These are phyloP conservation scores for Drosophila oshimai DNA, from an alignment of 1,140 invertebrate genomes.

Conservation along the genomic window DNA sequence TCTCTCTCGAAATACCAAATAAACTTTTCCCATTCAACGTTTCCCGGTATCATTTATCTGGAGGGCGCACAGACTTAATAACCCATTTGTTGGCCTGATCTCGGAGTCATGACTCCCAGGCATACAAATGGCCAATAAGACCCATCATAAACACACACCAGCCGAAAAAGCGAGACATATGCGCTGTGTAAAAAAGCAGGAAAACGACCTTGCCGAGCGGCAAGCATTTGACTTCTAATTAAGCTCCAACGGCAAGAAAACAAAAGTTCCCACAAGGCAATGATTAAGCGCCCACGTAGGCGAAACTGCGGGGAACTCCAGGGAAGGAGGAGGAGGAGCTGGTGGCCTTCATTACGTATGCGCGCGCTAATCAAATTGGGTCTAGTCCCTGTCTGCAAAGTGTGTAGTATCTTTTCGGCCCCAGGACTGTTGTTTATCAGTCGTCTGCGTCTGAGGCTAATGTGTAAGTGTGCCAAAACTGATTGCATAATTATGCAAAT, in stretches of 20 bases:
- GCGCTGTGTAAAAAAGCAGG: slow-evolving; percentile 24
- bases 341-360: slow-evolving; percentile 63
- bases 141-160: slow-evolving; percentile 50
- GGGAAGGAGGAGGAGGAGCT: background rate
- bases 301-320: background rate
- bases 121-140: slow-evolving; percentile 73
- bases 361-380: slow-evolving; percentile 76
- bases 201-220: slow-evolving; percentile 55
- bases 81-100: slow-evolving; percentile 71
- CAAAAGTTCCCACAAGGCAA: slow-evolving; percentile 44
- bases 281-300: slow-evolving; percentile 71
- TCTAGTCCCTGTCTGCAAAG: slow-evolving; percentile 73
- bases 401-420: slow-evolving; percentile 20
- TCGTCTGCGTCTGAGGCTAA: slow-evolving; percentile 70
- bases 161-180: slow-evolving; percentile 37
- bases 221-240: slow-evolving; percentile 78
- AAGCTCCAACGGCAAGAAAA: slow-evolving; percentile 47
- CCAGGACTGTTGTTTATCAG: slow-evolving; percentile 65
- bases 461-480: slow-evolving; percentile 79
- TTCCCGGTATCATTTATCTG: slow-evolving; percentile 41
- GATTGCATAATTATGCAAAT: slow-evolving; percentile 81
- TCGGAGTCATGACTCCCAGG: slow-evolving; percentile 28
- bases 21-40: slow-evolving; percentile 29
- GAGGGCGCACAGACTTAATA: slow-evolving; percentile 55
- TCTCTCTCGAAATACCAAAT: too few species aligned